phyloP scores from a whole-genome alignment of 2,113 vertebrate genomes.

The Calyptommatus sinebrachiatus region DNA sequence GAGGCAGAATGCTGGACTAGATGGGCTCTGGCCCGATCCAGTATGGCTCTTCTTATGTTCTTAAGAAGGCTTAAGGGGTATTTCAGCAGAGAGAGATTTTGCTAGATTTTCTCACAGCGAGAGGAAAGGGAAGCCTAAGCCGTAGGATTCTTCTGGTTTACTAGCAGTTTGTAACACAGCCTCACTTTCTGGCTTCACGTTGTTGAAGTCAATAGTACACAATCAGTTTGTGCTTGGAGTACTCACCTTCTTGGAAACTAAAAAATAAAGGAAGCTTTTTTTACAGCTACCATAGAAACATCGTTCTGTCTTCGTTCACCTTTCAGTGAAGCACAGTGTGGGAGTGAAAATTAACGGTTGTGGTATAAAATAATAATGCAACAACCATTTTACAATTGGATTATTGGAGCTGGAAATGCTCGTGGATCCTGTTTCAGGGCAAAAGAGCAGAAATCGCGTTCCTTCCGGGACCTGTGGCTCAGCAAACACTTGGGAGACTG shows the following conservation, averaged over 20 bases:
- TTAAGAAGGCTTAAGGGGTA: too few relatives aligned
- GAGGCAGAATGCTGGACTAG: too few relatives aligned
- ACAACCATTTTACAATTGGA: neutral
- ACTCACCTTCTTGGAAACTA: too few relatives aligned
- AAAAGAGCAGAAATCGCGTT: neutral
- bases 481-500: too few relatives aligned
- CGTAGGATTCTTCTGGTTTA: neutral
- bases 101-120: too few relatives aligned
- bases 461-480: too few relatives aligned
- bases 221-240: neutral
- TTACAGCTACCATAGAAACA: neutral
- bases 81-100: too few relatives aligned
- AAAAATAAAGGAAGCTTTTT: too few relatives aligned
- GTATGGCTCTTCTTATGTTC: too few relatives aligned
- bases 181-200: neutral
- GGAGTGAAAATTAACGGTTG: neutral
- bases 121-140: neutral
- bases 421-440: constrained; percentile 9
- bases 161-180: neutral
- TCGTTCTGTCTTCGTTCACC: neutral
- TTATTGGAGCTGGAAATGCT: neutral
- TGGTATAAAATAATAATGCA: neutral
- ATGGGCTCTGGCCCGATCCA: too few relatives aligned
- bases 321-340: neutral
- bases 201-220: neutral